A percentile compares a stretch with the other conserved stretches of the same genome.
Evolutionary conservation across 2,888 invertebrate genomes (phyloP).

Genomic region (Tetragnatha montana): DNA sequence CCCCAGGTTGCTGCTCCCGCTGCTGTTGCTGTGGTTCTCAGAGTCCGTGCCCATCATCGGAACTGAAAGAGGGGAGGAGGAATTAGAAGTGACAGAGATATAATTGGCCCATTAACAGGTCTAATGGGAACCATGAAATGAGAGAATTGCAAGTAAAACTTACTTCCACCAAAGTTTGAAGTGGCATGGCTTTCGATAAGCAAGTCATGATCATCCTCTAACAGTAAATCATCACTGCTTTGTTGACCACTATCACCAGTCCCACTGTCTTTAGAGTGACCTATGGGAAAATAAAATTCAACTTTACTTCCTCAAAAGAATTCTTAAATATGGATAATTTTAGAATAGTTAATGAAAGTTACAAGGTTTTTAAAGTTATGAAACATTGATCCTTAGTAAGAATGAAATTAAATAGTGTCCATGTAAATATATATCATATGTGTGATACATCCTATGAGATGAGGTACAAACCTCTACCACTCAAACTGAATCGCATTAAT

Average conservation of each 20-base stretch:
- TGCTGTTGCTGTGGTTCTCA: slow-evolving; percentile 5
- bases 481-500: too few species aligned
- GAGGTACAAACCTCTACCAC: too few species aligned
- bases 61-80: slow-evolving; percentile 46
- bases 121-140: neutral
- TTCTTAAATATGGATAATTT: too few species aligned
- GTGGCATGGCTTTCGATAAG: slow-evolving; percentile 33
- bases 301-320: too few species aligned
- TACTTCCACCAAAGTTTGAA: slow-evolving; percentile 45
- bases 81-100: too few species aligned
- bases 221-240: slow-evolving; percentile 63
- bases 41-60: slow-evolving; percentile 22
- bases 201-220: slow-evolving; percentile 59
- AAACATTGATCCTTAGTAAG: too few species aligned
- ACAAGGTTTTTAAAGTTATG: too few species aligned
- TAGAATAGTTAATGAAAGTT: too few species aligned
- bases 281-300: slow-evolving; percentile 1
- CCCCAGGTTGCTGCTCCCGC: slow-evolving; percentile 16
- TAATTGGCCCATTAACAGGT: too few species aligned
- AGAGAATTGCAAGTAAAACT: neutral
- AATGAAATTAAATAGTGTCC: too few species aligned
- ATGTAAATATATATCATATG: too few species aligned
- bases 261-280: slow-evolving; percentile 70
- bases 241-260: slow-evolving; percentile 72
- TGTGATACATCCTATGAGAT: too few species aligned